Evolutionary conservation across 1,140 invertebrate genomes (phyloP).

Genomic region (Lucilia sericata): DNA sequence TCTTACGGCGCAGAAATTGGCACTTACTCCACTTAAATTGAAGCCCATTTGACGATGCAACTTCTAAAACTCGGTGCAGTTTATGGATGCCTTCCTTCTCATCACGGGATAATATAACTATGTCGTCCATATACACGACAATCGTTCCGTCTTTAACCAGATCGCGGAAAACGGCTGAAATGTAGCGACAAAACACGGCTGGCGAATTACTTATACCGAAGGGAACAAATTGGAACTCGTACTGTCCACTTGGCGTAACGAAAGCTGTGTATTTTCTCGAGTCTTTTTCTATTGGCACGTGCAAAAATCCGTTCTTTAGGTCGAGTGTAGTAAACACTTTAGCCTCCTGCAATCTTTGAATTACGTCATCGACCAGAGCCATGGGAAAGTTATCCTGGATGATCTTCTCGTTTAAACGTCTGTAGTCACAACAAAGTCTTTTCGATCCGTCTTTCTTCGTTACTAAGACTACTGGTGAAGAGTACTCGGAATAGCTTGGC

Average conservation of each 20-base stretch:
- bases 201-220: slow-evolving; percentile 51
- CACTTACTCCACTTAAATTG: not conserved
- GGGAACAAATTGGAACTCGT: slow-evolving; percentile 32
- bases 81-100: not conserved
- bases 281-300: slow-evolving; percentile 13
- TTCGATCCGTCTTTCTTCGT: slow-evolving; percentile 42
- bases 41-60: slow-evolving; percentile 22
- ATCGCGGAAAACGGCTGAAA: not conserved
- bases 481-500: slow-evolving; percentile 50
- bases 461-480: slow-evolving; percentile 45
- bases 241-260: slow-evolving; percentile 45
- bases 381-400: slow-evolving; percentile 48
- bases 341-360: slow-evolving; percentile 47
- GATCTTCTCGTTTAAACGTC: slow-evolving; percentile 39
- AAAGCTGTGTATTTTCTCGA: slow-evolving; percentile 44
- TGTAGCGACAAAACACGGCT: slow-evolving; percentile 45
- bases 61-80: slow-evolving; percentile 38
- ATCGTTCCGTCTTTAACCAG: slow-evolving; percentile 23
- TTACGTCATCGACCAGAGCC: slow-evolving; percentile 51
- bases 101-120: slow-evolving; percentile 32
- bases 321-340: slow-evolving; percentile 51
- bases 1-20: slow-evolving; percentile 30
- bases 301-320: slow-evolving; percentile 43
- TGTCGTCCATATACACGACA: slow-evolving; percentile 36
- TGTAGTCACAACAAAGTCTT: slow-evolving; percentile 46